A percentile compares a stretch with the other conserved stretches of the same genome.
Evolutionary conservation across 2,113 vertebrate species (phyloP).

Genomic region (Apteryx mantelli): DNA sequence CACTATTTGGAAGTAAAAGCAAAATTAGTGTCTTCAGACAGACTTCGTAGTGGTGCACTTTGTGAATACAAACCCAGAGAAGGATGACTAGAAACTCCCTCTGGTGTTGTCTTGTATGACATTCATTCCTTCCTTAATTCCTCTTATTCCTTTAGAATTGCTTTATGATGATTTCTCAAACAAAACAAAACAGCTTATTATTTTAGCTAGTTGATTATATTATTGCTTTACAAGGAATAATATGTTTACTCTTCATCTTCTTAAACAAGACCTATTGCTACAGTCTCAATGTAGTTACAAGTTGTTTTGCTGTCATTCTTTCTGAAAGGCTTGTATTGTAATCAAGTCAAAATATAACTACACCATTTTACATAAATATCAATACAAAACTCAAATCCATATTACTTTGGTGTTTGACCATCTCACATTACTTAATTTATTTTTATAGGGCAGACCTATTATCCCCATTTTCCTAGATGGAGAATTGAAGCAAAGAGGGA

Average conservation of each 20-base stretch:
- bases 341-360: neutral
- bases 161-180: conserved; percentile 9
- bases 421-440: neutral
- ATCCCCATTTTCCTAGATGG: neutral
- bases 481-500: neutral
- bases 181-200: neutral
- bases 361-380: neutral
- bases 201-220: conserved; percentile 24
- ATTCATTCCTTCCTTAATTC: neutral
- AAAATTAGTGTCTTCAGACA: neutral
- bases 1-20: neutral
- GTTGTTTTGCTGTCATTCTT: neutral
- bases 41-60: neutral
- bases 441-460: neutral
- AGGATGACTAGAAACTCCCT: neutral
- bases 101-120: neutral
- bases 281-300: neutral
- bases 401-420: neutral
- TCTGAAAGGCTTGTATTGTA: neutral
- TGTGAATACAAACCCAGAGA: neutral
- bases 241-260: neutral
- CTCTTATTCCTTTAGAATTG: neutral
- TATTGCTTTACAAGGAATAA: neutral
- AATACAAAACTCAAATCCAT: neutral
- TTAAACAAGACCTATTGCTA: neutral